Base-by-base conservation (phyloP, 1,140 invertebrate species). In the Macrobrachium nipponense region DNA sequence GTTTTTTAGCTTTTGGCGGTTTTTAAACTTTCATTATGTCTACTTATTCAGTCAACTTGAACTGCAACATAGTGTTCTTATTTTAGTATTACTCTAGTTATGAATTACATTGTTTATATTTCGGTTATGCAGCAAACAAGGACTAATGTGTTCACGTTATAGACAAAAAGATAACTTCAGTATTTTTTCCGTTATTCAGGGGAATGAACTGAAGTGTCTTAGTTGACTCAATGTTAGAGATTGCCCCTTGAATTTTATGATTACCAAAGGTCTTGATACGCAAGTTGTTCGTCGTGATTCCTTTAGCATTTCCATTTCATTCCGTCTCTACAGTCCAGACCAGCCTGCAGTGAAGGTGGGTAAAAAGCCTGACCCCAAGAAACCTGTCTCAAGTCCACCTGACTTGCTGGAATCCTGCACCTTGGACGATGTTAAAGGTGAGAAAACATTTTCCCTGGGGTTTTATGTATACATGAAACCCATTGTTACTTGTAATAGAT, bases 391-490 rank as follows among this genome's bases (percentile, higher is more conserved):
- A 27, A 82, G 36, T 18, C 68, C 44, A 6, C 88, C 85, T 64
- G 88, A 87, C 75, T 85, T 89, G 27, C 79, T 89, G 8, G 88
- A 89, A 44, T 89, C 87, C 18, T 89, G 88, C 73, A 89, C 87
- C 0, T 76, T 89, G 44, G 82, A 88, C 11, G 87, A 89, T 36
- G 60, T 89, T 17, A 87, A 87, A 87, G 86, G 87, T 89, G n/a
- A 73, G 59, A 60, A 11, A 1, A 27, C 8, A 15, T 3, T 5
- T 2, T 15, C 11, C 15, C 5, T 15, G 10, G 6, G 20, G 68
- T 6, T 70, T 23, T 6, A 23, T n/a, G n/a, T n/a, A n/a, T 36
- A n/a, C 15, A 70, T 70, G 20, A 15, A 23, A 51, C 12, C 0
- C 51, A 51, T 51, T 51, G 12, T 51, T 51, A 7, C 27, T 36